Evolutionary conservation across 2,888 invertebrate genomes (phyloP), one percentile per base, ranked within the genome.

Genomic region (Alitta virens): DNA sequence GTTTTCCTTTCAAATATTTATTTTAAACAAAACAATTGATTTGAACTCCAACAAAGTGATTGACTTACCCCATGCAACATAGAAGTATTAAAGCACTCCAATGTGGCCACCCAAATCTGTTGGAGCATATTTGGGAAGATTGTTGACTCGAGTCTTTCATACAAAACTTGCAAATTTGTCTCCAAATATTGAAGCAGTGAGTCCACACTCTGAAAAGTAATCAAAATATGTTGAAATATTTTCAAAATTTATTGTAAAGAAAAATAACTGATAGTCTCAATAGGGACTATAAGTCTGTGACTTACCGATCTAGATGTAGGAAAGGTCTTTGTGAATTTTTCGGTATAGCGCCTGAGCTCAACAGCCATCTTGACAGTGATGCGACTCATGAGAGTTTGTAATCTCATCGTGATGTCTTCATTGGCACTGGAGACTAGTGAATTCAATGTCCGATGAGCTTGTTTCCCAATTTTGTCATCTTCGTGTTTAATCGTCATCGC

Each of bases 301-400:
- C 75, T 69, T 68, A 78, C 78, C 14, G 74, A 73, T 1, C 64
- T 64, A 62, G 73, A 75, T 46, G 74, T 71, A 1, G 77, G 75
- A 62, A 61, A 63, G 27, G 54, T 71, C 25, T 64, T 65, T 1
- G 75, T 74, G 61, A 76, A 76, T 27, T 71, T 65, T 33, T 70
- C 70, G 70, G 74, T 76, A 63, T 69, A 72, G 33, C 69, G 65
- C 21, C 68, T 63, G 27, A 79, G 73, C 40, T 78, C 76, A 2
- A 70, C 66, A 26, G 71, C 68, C 74, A 79, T 78, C 56, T 71
- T 73, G 46, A 72, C 73, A 2, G 70, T 71, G 56, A 79, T 76
- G 54, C 72, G 71, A 12, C 63, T 16, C 26, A 76, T 57, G 33
- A 79, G 65, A 1, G 66, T 56, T 2, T 63, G 56, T 23, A 73